These are phyloP conservation scores for Mnemiopsis leidyi DNA, from an alignment of 37 sponge, comb jelly and placozoan genomes.

Conservation along the genomic window DNA sequence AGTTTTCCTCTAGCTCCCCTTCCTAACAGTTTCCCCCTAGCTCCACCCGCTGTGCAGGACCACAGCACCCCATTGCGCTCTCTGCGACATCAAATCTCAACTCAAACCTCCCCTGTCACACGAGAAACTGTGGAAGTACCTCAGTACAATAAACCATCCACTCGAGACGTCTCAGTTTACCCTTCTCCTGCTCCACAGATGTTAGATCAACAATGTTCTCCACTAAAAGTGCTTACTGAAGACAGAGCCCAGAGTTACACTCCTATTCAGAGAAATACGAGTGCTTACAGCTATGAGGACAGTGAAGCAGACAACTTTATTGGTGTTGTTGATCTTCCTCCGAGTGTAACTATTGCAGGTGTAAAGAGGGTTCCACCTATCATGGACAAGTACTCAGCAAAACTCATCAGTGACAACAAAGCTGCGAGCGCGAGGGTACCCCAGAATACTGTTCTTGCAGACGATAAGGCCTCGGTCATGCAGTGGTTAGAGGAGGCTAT, in stretches of 20 bases:
- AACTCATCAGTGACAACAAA: neutral
- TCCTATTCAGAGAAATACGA: neutral
- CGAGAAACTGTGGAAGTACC: neutral
- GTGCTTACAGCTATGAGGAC: neutral
- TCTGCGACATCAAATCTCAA: neutral
- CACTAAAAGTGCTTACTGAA: conserved; percentile 2
- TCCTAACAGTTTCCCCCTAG: neutral
- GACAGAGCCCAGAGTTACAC: conserved; percentile 5
- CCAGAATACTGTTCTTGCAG: neutral
- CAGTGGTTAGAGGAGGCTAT: conserved; percentile 27
- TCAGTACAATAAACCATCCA: neutral
- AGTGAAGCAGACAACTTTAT: neutral
- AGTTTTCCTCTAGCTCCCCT: conserved; percentile 21
- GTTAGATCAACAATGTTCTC: conserved; percentile 29
- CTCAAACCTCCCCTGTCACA: neutral
- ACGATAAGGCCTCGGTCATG: neutral
- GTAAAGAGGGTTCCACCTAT: neutral
- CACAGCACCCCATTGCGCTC: conserved; percentile 16
- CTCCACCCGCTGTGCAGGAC: neutral
- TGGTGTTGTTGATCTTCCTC: conserved; percentile 23
- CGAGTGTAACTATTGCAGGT: neutral
- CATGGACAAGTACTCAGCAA: neutral
- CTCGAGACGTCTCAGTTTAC: conserved; percentile 16
- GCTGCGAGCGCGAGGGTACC: no score
- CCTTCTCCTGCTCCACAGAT: neutral